A percentile compares a stretch with the other conserved stretches of the same genome.
Evolutionary conservation across 2,888 invertebrate genomes (phyloP).

Genomic region (Drosophila ustulata): DNA sequence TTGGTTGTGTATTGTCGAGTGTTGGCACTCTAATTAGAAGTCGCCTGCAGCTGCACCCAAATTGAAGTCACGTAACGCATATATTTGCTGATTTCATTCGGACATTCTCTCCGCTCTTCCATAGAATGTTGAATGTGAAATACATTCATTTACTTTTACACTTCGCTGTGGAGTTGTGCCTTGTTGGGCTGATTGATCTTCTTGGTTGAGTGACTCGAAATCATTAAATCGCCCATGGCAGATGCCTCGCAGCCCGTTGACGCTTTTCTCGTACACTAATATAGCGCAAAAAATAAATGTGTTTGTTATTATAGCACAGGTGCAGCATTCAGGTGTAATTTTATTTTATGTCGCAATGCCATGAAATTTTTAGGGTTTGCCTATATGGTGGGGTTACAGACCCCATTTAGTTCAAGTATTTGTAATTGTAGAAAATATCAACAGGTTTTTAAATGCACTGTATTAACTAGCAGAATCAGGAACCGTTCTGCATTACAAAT

Average conservation of each 20-base stretch:
- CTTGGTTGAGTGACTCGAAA: constrained; percentile 47
- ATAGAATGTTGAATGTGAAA: constrained; percentile 49
- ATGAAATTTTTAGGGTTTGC: constrained; percentile 17
- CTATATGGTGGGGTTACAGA: constrained; percentile 16
- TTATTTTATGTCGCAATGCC: constrained; percentile 22
- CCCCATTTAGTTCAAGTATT: constrained; percentile 11
- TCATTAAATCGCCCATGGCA: constrained; percentile 24
- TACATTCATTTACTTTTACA: constrained; percentile 49
- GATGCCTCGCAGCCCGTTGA: constrained; percentile 23
- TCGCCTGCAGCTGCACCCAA: constrained; percentile 69
- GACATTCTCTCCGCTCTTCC: constrained; percentile 38
- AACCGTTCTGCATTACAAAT: neutral
- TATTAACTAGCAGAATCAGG: neutral
- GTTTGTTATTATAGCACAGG: constrained; percentile 37
- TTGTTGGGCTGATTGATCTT: constrained; percentile 49
- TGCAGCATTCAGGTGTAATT: constrained; percentile 43
- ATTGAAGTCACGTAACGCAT: constrained; percentile 73
- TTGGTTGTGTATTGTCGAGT: constrained; percentile 33
- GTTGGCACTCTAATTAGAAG: constrained; percentile 71
- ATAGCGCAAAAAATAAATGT: constrained; percentile 21
- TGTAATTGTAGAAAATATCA: neutral
- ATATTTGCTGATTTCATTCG: constrained; percentile 76
- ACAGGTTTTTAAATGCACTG: constrained; percentile 1
- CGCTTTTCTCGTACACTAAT: constrained; percentile 24
- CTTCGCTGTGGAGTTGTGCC: constrained; percentile 36